Evolutionary conservation across 2,113 vertebrate genomes (phyloP).

Genomic region (Saimiri boliviensis): DNA sequence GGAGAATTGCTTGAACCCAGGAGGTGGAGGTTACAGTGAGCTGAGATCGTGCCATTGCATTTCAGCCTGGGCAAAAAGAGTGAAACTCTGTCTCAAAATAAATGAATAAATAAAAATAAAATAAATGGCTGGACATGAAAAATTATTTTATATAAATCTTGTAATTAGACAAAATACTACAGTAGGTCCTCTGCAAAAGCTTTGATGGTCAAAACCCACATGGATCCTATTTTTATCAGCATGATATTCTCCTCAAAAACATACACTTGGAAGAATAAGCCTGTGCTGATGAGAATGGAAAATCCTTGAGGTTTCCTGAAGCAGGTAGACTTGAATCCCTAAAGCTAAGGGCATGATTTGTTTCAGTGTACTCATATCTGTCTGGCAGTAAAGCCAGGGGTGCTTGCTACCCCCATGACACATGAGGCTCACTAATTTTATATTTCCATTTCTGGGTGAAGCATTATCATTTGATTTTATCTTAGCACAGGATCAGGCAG

Average conservation of each 20-base stretch:
- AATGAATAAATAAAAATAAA: too few relatives aligned
- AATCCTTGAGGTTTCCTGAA: background rate
- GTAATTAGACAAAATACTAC: constrained; percentile 7
- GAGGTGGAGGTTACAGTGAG: too few relatives aligned
- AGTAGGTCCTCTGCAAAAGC: background rate
- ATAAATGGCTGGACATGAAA: background rate
- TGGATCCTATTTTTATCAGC: background rate
- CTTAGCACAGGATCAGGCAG: background rate
- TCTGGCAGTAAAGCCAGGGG: background rate
- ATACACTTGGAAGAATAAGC: background rate
- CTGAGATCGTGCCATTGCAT: too few relatives aligned
- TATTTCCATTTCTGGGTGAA: background rate
- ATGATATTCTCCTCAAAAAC: background rate
- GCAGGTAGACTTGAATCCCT: background rate
- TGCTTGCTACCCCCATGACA: background rate
- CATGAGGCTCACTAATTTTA: background rate
- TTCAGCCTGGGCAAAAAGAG: too few relatives aligned
- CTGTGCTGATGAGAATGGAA: background rate
- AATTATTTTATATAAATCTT: constrained; percentile 16
- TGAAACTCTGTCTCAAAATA: too few relatives aligned
- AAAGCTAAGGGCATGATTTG: background rate
- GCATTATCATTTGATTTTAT: background rate
- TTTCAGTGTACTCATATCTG: background rate
- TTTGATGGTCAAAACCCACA: background rate
- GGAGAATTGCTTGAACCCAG: too few relatives aligned